Percentiles rank a stretch among this genome's conserved stretches.
Evolutionary conservation across 2,888 invertebrate species (phyloP).

Genomic region (Anagyrus pseudococci): DNA sequence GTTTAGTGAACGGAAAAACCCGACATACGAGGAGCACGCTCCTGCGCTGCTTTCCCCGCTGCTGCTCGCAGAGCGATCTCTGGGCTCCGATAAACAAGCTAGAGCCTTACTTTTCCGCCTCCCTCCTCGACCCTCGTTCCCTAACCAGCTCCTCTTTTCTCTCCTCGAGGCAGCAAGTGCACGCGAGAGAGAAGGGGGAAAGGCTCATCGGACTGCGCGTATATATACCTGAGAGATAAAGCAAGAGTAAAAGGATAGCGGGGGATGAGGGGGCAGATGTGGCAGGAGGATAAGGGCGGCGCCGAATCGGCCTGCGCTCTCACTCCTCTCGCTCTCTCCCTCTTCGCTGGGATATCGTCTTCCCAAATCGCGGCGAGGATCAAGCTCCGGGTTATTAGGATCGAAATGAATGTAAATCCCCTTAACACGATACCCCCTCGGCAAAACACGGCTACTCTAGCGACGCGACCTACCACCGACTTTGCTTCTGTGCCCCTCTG

Average conservation of each 20-base stretch:
- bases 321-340: no score
- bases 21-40: no score
- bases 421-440: constrained; percentile 62
- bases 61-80: no score
- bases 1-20: no score
- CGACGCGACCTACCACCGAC: background rate
- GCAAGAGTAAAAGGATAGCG: background rate
- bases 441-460: constrained; percentile 62
- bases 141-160: no score
- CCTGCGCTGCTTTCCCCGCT: no score
- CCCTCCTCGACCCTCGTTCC: no score
- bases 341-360: constrained; percentile 33
- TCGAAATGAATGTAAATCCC: constrained; percentile 63
- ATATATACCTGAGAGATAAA: constrained; percentile 4
- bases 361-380: constrained; percentile 56
- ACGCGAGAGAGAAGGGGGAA: constrained; percentile 15
- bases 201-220: no score
- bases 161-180: background rate
- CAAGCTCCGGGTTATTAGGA: constrained; percentile 62
- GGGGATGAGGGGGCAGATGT: background rate
- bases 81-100: no score
- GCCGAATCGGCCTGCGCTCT: background rate
- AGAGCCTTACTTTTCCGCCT: no score
- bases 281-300: background rate
- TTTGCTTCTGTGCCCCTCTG: background rate